A percentile compares a stretch with the other conserved stretches of the same genome.
These are phyloP conservation scores for Ficedula albicollis DNA, from an alignment of 2,797 vertebrate species.

Conservation along the genomic window DNA sequence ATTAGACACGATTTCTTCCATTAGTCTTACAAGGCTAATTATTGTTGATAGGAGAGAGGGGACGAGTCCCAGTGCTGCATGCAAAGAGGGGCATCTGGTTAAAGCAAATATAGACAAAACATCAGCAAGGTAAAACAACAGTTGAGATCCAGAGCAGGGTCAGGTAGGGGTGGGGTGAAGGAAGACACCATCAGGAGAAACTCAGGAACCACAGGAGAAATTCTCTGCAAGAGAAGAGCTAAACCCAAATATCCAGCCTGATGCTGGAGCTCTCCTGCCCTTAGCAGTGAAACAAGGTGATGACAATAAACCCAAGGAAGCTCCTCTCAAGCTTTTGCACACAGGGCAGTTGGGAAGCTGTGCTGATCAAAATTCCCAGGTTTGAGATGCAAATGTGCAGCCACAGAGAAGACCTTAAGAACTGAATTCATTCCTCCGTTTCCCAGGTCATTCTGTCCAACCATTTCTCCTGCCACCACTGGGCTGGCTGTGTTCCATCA, in stretches of 20 bases:
- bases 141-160: slow-evolving; percentile 1
- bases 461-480: neutral
- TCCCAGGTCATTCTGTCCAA: neutral
- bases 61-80: slow-evolving; percentile 67
- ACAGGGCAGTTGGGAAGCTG: neutral
- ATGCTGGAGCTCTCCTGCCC: neutral
- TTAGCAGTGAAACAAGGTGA: neutral
- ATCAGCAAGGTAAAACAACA: slow-evolving; percentile 48
- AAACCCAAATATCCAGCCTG: neutral
- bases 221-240: neutral
- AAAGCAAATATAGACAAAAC: slow-evolving; percentile 59
- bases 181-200: neutral
- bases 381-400: neutral
- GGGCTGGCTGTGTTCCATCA: neutral
- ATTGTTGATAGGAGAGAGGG: slow-evolving; percentile 76
- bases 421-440: neutral
- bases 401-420: neutral
- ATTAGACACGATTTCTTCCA: slow-evolving; percentile 87
- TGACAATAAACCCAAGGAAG: neutral
- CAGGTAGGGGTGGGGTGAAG: neutral
- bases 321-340: neutral
- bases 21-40: slow-evolving; percentile 88
- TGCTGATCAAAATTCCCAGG: neutral
- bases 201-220: neutral
- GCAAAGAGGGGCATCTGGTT: slow-evolving; percentile 67